Evolutionary conservation across 2,113 vertebrate genomes (phyloP).

Genomic region (Halcyon senegalensis): DNA sequence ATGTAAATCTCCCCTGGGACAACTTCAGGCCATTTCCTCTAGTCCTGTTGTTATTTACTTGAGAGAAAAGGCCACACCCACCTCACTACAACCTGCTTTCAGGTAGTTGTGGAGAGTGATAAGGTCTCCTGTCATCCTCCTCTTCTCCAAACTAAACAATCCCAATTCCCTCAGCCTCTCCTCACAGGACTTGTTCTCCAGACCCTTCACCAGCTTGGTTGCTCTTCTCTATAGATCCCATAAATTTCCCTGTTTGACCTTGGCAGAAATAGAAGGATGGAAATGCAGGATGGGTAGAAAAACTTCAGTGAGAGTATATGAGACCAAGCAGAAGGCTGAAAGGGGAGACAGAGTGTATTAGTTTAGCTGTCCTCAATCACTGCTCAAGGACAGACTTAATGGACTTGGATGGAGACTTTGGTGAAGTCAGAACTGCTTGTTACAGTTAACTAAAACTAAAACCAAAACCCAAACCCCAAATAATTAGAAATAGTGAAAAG

Average conservation of each 20-base stretch:
- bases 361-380: not conserved
- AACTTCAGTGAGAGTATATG: not conserved
- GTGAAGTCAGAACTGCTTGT: not conserved
- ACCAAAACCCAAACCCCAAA: not conserved
- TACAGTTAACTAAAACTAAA: not conserved
- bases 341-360: not conserved
- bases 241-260: not conserved
- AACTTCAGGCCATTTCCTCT: too few species aligned
- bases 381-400: not conserved
- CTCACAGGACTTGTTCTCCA: too few species aligned
- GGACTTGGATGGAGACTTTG: not conserved
- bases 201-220: too few species aligned
- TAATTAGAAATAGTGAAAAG: not conserved
- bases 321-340: not conserved
- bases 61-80: too few species aligned
- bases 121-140: too few species aligned
- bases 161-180: too few species aligned
- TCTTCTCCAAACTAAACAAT: too few species aligned
- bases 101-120: too few species aligned
- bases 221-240: not conserved
- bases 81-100: too few species aligned
- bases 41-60: too few species aligned
- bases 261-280: not conserved
- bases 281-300: not conserved
- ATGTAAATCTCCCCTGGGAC: too few species aligned